Conservation (phyloP, 23 tunicate species). For the Ascidia mentula region DNA sequence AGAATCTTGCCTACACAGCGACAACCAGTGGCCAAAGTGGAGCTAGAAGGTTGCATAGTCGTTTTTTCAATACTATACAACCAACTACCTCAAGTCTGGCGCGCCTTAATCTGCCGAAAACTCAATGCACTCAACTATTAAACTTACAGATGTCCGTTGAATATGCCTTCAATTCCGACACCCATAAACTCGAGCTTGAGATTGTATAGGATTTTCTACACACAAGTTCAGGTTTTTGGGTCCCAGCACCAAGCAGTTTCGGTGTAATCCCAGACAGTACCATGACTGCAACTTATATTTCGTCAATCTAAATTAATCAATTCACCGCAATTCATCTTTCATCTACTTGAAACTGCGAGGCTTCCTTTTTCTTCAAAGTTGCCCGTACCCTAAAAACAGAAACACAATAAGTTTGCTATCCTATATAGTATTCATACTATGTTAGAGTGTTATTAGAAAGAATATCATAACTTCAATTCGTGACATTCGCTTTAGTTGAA, state of each 20-base stretch:
- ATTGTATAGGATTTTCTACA: not conserved
- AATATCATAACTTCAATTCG: no score
- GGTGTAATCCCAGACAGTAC: not conserved
- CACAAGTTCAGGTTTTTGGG: slow-evolving; percentile 1
- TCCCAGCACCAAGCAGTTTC: not conserved
- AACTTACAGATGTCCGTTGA: not conserved
- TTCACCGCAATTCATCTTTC: no score
- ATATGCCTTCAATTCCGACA: not conserved
- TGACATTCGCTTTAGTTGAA: no score
- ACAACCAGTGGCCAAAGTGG: not conserved
- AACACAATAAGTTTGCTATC: no score
- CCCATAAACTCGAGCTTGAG: slow-evolving; percentile 13
- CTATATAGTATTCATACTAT: no score
- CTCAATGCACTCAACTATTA: not conserved
- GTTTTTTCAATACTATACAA: not conserved
- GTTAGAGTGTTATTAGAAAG: no score
- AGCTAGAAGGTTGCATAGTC: not conserved
- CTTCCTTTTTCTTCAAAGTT: no score
- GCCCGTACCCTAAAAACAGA: no score
- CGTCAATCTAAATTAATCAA: no score
- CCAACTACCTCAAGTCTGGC: slow-evolving; percentile 8
- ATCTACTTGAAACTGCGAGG: no score
- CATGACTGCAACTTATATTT: not conserved
- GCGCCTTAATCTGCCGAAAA: not conserved
- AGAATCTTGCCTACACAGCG: not conserved